These are phyloP conservation scores for Anagyrus pseudococci DNA, from an alignment of 2,888 invertebrate genomes.

Conservation along the genomic window DNA sequence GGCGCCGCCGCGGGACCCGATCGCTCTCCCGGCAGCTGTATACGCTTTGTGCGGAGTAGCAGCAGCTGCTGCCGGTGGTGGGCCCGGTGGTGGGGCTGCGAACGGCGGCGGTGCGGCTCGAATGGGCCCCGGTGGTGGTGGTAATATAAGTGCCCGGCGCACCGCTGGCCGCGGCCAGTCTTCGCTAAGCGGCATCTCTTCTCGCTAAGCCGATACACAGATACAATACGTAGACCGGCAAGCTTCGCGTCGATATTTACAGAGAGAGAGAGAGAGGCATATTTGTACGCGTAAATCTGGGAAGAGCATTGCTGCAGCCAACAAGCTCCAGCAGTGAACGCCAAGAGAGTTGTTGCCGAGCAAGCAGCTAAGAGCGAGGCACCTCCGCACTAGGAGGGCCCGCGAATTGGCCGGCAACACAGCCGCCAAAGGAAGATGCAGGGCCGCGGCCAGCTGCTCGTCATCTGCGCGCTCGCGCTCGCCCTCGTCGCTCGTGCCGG, in stretches of 20 bases:
- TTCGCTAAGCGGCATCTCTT: constrained; percentile 56
- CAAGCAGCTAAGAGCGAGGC: neutral
- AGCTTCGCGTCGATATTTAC: too few relatives aligned
- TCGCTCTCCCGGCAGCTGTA: too few relatives aligned
- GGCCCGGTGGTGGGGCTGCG: neutral
- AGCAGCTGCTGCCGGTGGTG: too few relatives aligned
- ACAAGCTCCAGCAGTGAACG: too few relatives aligned
- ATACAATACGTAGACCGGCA: too few relatives aligned
- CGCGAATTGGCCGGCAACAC: constrained; percentile 5
- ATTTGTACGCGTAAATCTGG: neutral
- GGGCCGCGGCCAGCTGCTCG: constrained; percentile 55
- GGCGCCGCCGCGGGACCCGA: too few relatives aligned
- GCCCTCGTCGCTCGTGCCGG: constrained; percentile 46
- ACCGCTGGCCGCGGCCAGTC: constrained; percentile 58
- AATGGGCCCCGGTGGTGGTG: constrained; percentile 53
- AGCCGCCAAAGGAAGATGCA: constrained; percentile 47
- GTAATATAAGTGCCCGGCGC: constrained; percentile 57
- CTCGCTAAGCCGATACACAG: too few relatives aligned
- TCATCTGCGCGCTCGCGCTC: constrained; percentile 49
- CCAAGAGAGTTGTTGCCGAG: too few relatives aligned
- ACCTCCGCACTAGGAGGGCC: neutral
- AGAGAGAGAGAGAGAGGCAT: neutral
- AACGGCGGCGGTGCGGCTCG: neutral
- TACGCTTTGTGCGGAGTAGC: too few relatives aligned
- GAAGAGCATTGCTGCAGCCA: too few relatives aligned